A percentile compares a stretch with the other conserved stretches of the same genome.
These are phyloP conservation scores for Plebejus melissa DNA, from an alignment of 2,888 invertebrate species.

Conservation along the genomic window DNA sequence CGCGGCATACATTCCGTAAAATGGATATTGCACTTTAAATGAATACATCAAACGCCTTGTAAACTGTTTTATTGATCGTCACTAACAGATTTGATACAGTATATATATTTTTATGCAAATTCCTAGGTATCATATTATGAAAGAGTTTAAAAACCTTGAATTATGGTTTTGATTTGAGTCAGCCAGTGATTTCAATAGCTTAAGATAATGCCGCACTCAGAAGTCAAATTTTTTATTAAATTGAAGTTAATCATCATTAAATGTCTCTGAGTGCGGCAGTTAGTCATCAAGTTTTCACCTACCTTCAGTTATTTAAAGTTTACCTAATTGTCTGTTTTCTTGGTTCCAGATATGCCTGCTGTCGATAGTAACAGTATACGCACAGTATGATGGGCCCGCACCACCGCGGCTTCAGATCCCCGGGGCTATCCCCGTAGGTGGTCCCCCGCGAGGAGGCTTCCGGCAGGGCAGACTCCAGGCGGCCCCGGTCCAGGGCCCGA, in stretches of 20 bases:
- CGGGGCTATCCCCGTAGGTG: slow-evolving; percentile 78
- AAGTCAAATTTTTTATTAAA: too few species aligned
- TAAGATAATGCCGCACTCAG: too few species aligned
- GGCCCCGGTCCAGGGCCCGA: slow-evolving; percentile 49
- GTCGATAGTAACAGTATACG: slow-evolving; percentile 73
- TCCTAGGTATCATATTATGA: too few species aligned
- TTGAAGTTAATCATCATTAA: too few species aligned
- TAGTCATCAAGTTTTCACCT: too few species aligned
- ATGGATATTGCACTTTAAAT: slow-evolving; percentile 29
- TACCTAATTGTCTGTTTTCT: neutral
- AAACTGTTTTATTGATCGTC: neutral
- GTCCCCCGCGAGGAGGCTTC: slow-evolving; percentile 58
- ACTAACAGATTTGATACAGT: neutral
- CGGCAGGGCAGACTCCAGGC: slow-evolving; percentile 64
- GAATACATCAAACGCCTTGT: slow-evolving; percentile 15
- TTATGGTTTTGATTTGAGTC: neutral
- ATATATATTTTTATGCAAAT: too few species aligned
- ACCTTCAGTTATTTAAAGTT: neutral
- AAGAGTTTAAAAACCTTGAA: neutral
- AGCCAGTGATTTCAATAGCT: too few species aligned
- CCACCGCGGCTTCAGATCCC: slow-evolving; percentile 84
- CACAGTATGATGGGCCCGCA: slow-evolving; percentile 75
- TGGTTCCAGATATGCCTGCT: slow-evolving; percentile 70
- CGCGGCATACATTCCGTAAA: slow-evolving; percentile 45
- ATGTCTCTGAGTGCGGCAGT: too few species aligned